A percentile compares a stretch with the other conserved stretches of the same genome.
These are phyloP conservation scores for Amphibalanus amphitrite DNA, from an alignment of 1,140 invertebrate genomes.

Conservation along the genomic window DNA sequence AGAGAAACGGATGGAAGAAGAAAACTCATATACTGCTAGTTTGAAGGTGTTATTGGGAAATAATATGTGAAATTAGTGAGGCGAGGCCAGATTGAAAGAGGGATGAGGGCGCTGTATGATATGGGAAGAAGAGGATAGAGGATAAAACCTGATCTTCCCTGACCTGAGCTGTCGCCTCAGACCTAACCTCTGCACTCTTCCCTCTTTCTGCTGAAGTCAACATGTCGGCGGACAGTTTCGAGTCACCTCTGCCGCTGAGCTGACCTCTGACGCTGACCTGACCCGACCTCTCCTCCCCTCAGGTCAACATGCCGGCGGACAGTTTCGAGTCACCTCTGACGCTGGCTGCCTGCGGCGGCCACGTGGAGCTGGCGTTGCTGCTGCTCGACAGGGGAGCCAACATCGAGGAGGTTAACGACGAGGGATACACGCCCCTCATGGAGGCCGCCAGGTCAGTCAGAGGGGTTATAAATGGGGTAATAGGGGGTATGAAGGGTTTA, in stretches of 20 bases:
- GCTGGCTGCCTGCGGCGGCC: conserved; percentile 92
- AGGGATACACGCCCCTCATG: conserved; percentile 99
- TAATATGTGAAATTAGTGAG: too few species aligned
- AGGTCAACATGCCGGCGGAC: conserved; percentile 97
- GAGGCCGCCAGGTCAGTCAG: conserved; percentile 61
- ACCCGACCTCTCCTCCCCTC: conserved; percentile 13
- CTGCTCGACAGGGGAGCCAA: conserved; percentile 92
- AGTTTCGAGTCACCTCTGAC: conserved; percentile 98
- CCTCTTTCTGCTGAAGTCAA: conserved; percentile 46
- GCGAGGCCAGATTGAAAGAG: too few species aligned
- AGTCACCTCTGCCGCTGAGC: conserved; percentile 44
- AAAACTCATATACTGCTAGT: too few species aligned
- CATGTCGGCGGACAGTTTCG: conserved; percentile 98
- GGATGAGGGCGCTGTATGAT: too few species aligned
- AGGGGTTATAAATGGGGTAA: too few species aligned
- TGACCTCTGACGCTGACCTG: conserved; percentile 1
- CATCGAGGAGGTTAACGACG: conserved; percentile 97
- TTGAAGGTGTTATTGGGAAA: too few species aligned
- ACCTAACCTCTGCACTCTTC: not conserved
- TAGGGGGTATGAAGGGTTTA: too few species aligned
- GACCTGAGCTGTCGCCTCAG: too few species aligned
- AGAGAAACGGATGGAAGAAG: too few species aligned
- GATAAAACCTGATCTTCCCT: too few species aligned
- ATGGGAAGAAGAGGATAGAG: too few species aligned
- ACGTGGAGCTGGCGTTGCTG: conserved; percentile 87